These are phyloP conservation scores for Antechinus stuartii DNA, from an alignment of 2,113 vertebrate genomes.

Conservation along the genomic window DNA sequence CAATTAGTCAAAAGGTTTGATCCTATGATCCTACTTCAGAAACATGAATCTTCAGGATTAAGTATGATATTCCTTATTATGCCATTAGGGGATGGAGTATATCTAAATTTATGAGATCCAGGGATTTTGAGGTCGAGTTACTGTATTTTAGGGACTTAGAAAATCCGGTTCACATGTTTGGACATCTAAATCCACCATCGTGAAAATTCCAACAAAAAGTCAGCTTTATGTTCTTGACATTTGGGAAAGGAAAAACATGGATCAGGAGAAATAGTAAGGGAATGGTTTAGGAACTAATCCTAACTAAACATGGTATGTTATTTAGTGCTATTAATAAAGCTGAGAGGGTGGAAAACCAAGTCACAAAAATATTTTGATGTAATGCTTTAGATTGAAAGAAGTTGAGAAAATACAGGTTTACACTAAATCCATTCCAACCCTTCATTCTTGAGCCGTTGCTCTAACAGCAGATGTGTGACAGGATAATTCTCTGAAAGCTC, in stretches of 20 bases:
- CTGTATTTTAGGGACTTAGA: slow-evolving; percentile 33
- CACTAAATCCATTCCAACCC: background rate
- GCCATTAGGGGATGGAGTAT: background rate
- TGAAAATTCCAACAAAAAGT: background rate
- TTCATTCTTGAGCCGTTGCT: slow-evolving; percentile 1
- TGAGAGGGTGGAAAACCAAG: slow-evolving; percentile 42
- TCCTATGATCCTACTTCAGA: background rate
- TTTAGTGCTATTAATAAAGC: slow-evolving; percentile 52
- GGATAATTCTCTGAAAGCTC: slow-evolving; percentile 11
- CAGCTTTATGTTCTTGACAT: slow-evolving; percentile 36
- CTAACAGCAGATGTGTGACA: background rate
- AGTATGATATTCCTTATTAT: slow-evolving; percentile 11
- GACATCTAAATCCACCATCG: slow-evolving; percentile 40
- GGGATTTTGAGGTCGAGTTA: slow-evolving; percentile 25
- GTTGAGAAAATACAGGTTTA: slow-evolving; percentile 38
- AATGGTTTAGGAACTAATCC: slow-evolving; percentile 37
- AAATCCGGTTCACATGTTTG: slow-evolving; percentile 41
- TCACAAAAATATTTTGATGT: slow-evolving; percentile 14
- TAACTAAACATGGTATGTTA: slow-evolving; percentile 46
- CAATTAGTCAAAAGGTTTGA: slow-evolving; percentile 11
- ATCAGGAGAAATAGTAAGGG: slow-evolving; percentile 34
- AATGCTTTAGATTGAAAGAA: slow-evolving; percentile 51
- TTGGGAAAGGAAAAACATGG: slow-evolving; percentile 33
- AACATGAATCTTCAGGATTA: background rate
- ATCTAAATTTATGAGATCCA: slow-evolving; percentile 21